Conservation (phyloP, 2,797 vertebrate genomes). For the Anabacerthia variegaticeps region DNA sequence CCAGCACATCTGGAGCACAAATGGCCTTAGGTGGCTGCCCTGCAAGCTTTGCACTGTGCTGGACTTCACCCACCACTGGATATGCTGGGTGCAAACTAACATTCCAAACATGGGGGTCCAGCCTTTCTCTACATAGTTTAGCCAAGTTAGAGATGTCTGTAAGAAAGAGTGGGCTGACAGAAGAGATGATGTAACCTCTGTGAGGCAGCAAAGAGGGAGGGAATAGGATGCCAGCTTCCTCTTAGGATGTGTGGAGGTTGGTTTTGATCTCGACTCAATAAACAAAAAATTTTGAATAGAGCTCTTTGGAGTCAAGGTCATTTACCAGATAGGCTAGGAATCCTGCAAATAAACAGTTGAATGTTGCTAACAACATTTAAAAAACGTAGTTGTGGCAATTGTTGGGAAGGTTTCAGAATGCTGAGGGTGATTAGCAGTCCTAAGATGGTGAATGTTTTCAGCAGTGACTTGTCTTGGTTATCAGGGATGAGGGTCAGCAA, state of each 20-base stretch:
- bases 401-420: background rate
- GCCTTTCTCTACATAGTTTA: background rate
- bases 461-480: background rate
- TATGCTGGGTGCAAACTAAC: background rate
- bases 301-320: background rate
- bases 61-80: background rate
- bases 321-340: background rate
- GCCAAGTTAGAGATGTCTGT: background rate
- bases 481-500: background rate
- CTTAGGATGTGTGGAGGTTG: rapidly evolving
- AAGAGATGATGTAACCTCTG: background rate
- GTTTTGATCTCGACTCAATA: background rate
- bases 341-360: background rate
- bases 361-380: background rate
- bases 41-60: background rate
- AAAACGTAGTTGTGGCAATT: background rate
- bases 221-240: background rate
- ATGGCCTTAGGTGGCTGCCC: background rate
- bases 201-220: background rate
- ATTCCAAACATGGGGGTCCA: background rate
- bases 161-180: background rate
- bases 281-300: background rate
- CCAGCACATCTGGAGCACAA: background rate
- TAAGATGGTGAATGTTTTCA: background rate
- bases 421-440: background rate